These are phyloP conservation scores for Parazoanthus atlanticus DNA, from an alignment of 92 coral and sea anemone genomes.

Conservation along the genomic window DNA sequence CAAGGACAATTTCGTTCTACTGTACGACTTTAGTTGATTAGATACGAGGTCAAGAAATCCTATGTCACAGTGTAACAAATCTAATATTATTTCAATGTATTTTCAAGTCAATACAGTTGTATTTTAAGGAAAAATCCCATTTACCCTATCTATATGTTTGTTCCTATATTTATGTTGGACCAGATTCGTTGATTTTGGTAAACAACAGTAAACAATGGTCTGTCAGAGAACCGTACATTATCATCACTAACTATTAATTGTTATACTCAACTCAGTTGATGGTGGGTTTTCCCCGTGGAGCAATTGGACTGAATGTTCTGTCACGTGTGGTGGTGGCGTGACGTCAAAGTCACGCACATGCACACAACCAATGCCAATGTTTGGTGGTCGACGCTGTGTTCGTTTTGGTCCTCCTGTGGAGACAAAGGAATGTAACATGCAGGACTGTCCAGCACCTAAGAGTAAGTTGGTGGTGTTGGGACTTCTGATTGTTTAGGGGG, in stretches of 20 bases:
- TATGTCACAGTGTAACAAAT: no score
- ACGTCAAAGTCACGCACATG: conserved; percentile 82
- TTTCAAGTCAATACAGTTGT: not conserved
- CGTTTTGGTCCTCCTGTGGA: conserved; percentile 80
- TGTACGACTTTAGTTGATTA: no score
- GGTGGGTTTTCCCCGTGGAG: conserved; percentile 88
- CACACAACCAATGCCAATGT: conserved; percentile 86
- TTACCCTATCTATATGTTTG: not conserved
- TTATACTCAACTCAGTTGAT: conserved; percentile 58
- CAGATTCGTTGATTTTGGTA: not conserved
- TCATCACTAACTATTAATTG: not conserved
- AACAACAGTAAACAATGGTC: not conserved
- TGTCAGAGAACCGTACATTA: not conserved
- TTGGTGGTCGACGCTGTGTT: conserved; percentile 83
- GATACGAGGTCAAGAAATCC: no score
- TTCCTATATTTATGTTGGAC: not conserved
- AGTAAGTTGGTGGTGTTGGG: conserved; percentile 33
- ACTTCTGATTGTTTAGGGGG: not conserved
- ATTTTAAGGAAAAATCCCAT: no score
- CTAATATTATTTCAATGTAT: no score
- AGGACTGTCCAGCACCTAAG: conserved; percentile 77
- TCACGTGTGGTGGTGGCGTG: conserved; percentile 87
- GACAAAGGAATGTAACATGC: conserved; percentile 77
- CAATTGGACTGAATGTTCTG: conserved; percentile 88
- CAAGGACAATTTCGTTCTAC: no score